Base-by-base conservation (phyloP, 2,797 vertebrate species). In the Mergus octosetaceus region DNA sequence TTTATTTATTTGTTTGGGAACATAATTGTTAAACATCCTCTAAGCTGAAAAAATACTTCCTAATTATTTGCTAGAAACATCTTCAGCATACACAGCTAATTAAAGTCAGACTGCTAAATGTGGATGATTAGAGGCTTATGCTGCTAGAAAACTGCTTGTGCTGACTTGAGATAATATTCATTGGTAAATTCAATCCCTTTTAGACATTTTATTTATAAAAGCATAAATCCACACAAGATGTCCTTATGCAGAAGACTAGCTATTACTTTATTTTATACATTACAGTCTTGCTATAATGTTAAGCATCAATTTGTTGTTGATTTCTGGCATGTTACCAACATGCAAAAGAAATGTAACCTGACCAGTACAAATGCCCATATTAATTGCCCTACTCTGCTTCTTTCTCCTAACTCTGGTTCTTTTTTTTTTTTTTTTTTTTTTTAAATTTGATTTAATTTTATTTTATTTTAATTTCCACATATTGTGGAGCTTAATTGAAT, bases 1-100 rank as follows among this genome's bases (percentile, higher is more conserved):
- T 77, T 84, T 89, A 62, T 74, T 94, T 91, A 61, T 91, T 92
- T 95, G 65, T 77, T 90, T 90, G 53, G 81, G 72, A 95, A 74
- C 13, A 43, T 49, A 79, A 64, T 57, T 87, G 65, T 85, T 94
- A 89, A 90, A 76, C 51, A 92, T 79, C 34, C 76, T 82, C 61
- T 89, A 80, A 71, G 39, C 65, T 87, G 57, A 91, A 79, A 73
- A 58, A 80, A 81, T 2, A 24, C n/a, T 93, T 94, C 71, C 68
- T 91, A 76, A 81, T 94, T 91, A 84, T 87, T 94, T 86, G 41
- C 66, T 82, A 85, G 43, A 95, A 79, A 10, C 39, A 88, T 86
- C 83, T 77, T 93, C 49, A 68, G 54, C 25, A 10, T 68, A 70
- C 22, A 28, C 11, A 73, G 28, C 53, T 90, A 79, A 93, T 91